Percentiles rank a stretch among this genome's conserved stretches.
These are phyloP conservation scores for Trichopria drosophilae DNA, from an alignment of 2,888 invertebrate genomes.

Conservation along the genomic window DNA sequence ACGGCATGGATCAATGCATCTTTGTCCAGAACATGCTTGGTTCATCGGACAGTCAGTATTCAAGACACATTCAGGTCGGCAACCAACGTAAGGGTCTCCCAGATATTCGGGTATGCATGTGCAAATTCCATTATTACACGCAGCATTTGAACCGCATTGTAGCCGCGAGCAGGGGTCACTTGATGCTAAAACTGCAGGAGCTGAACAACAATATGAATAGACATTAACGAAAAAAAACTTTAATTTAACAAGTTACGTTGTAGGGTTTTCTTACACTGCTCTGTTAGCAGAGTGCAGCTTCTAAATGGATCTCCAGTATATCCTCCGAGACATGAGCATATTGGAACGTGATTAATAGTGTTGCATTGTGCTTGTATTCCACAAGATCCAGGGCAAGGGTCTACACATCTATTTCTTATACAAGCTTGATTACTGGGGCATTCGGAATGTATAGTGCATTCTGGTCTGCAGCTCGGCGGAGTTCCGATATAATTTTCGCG, in stretches of 20 bases:
- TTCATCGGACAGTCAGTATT: constrained; percentile 67
- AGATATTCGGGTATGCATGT: constrained; percentile 60
- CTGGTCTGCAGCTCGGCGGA: constrained; percentile 80
- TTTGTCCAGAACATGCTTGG: constrained; percentile 69
- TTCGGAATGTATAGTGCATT: constrained; percentile 72
- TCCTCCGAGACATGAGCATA: constrained; percentile 79
- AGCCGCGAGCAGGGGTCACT: constrained; percentile 66
- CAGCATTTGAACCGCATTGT: constrained; percentile 71
- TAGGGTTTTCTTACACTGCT: constrained; percentile 35
- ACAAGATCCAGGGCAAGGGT: constrained; percentile 84
- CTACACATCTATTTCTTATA: constrained; percentile 74
- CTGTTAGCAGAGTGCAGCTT: constrained; percentile 69
- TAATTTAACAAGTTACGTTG: constrained; percentile 36
- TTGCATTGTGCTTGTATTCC: constrained; percentile 78
- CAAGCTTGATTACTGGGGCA: constrained; percentile 74
- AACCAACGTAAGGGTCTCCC: constrained; percentile 67
- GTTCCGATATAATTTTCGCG: constrained; percentile 74
- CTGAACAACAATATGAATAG: no score
- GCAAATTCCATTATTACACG: constrained; percentile 62
- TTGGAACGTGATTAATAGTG: constrained; percentile 80
- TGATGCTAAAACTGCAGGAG: no score
- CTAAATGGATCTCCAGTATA: constrained; percentile 84
- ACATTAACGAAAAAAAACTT: no score
- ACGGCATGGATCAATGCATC: constrained; percentile 69
- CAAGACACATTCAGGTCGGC: constrained; percentile 71